Conservation (phyloP, 2,797 vertebrate species). For the Micropoecilia bifurca region DNA sequence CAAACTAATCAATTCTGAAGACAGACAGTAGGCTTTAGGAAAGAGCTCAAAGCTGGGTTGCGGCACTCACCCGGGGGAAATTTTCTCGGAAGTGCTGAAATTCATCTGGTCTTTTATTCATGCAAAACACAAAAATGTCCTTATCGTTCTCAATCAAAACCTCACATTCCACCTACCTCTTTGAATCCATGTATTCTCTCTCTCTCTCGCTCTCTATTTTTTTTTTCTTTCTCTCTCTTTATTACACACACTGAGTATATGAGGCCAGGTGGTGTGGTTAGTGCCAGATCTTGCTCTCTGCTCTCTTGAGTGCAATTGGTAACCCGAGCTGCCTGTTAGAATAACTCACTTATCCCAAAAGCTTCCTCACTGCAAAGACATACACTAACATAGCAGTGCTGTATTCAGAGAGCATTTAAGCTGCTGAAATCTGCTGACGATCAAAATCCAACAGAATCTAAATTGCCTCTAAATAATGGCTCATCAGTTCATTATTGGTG, state of each 20-base stretch:
- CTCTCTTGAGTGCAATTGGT: slow-evolving; percentile 78
- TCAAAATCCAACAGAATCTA: slow-evolving; percentile 39
- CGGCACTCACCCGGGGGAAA: slow-evolving; percentile 41
- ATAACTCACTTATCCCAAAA: slow-evolving; percentile 74
- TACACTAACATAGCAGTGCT: slow-evolving; percentile 50
- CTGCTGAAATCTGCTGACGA: slow-evolving; percentile 44
- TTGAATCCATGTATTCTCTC: slow-evolving; percentile 22
- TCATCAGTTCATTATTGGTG: background rate
- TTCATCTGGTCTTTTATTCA: slow-evolving; percentile 53
- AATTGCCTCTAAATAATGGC: background rate
- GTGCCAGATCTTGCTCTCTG: slow-evolving; percentile 68
- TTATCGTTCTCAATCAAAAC: slow-evolving; percentile 55
- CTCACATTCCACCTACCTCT: slow-evolving; percentile 18
- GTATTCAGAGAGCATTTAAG: slow-evolving; percentile 56
- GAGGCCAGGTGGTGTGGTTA: slow-evolving; percentile 73
- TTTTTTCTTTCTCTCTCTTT: background rate
- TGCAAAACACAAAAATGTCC: slow-evolving; percentile 31
- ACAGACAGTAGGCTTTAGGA: slow-evolving; percentile 51
- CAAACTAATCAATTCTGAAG: slow-evolving; percentile 59
- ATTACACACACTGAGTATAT: slow-evolving; percentile 1
- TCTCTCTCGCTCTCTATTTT: background rate
- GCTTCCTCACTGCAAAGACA: slow-evolving; percentile 59
- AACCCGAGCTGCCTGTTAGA: slow-evolving; percentile 77
- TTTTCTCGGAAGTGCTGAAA: slow-evolving; percentile 38
- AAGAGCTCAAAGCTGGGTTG: slow-evolving; percentile 39